Conservation (phyloP, 2,113 vertebrate species). For the Neodon shergylaensis region DNA sequence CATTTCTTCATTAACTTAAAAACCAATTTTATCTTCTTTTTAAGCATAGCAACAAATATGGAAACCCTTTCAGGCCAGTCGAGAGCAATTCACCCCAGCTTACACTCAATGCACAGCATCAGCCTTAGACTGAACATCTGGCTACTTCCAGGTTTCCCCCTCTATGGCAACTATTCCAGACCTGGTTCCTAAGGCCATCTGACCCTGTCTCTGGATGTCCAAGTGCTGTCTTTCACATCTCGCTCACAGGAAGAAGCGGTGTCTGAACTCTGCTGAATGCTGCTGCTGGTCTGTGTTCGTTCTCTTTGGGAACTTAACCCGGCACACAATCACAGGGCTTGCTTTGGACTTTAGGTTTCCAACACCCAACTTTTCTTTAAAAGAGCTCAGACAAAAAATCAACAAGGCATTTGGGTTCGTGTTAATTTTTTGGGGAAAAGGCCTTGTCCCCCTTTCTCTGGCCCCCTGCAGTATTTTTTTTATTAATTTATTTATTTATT, state of each 20-base stretch:
- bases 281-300: not conserved
- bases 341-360: slow-evolving; percentile 34
- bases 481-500: no score
- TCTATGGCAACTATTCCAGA: not conserved
- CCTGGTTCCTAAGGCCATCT: not conserved
- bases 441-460: not conserved
- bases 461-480: not conserved
- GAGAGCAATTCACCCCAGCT: not conserved
- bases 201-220: not conserved
- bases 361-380: not conserved
- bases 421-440: not conserved
- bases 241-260: not conserved
- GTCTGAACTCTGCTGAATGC: not conserved
- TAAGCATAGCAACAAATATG: not conserved
- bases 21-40: not conserved
- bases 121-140: not conserved
- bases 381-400: not conserved
- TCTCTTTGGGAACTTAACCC: not conserved
- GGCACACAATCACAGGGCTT: not conserved
- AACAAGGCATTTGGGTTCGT: not conserved
- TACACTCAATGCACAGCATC: not conserved
- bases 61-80: not conserved
- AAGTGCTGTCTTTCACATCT: slow-evolving; percentile 13
- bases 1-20: slow-evolving; percentile 27
- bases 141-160: not conserved